Evolutionary conservation across 2,888 invertebrate species (phyloP), one percentile per base, ranked within the genome.

Genomic region (Lasius platythorax): DNA sequence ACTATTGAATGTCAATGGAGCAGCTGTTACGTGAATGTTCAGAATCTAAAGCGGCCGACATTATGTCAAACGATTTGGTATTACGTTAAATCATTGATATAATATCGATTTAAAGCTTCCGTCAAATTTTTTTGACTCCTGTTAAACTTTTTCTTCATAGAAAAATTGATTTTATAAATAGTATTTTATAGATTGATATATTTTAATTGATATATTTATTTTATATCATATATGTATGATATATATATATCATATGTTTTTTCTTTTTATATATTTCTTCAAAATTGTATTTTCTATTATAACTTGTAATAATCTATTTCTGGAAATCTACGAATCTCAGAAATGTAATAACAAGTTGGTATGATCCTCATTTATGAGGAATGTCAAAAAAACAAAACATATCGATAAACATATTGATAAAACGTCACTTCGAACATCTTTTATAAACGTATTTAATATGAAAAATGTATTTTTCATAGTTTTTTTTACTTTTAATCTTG

Each of bases 21-120:
- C n/a, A 83, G 46, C 15, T 75, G 43, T 56, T 58, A 84, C 67
- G 56, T 61, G 75, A 40, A 81, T 75, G 73, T 81, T 78, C 53
- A 68, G 68, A 70, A 66, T 83, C 87, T 87, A 76, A 87, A 87
- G 83, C 78, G 75, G 83, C 81, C 76, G 68, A 53, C 40, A 64
- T 83, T 82, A 82, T 85, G 87, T 84, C 89, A 88, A 83, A 87
- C 40, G 58, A 63, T 72, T 61, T 66, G 9, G 18, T 78, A 63
- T 63, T 83, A 68, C n/a, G 37, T 43, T 30, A 43, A 72, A 73
- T 75, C 53, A 43, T 28, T 37, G 5, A 58, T 58, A 28, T 37
- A 63, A 63, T 75, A 40, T 66, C 46, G 56, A 72, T 83, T 78
- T 72, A 64, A 46, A 6, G 46, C 8, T 33, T n/a, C 9, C 2